Evolutionary conservation across 2,113 vertebrate genomes (phyloP).

Genomic region (Mohoua ochrocephala): DNA sequence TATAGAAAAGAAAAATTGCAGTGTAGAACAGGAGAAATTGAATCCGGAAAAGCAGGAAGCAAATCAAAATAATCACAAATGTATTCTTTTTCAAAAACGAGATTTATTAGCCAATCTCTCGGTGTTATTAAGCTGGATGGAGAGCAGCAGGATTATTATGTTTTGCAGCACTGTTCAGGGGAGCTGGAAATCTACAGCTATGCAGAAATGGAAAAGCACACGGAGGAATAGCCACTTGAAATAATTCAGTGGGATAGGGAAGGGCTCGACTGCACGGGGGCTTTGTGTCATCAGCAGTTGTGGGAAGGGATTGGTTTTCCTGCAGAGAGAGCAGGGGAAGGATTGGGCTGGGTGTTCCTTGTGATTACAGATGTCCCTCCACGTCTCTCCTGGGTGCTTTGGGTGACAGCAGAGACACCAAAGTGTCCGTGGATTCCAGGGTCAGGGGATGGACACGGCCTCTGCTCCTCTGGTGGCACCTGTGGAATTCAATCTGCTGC

Average conservation of each 20-base stretch:
- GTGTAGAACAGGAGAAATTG: neutral
- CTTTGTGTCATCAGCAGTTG: neutral
- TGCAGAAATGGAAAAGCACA: slow-evolving; percentile 1
- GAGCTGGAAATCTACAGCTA: slow-evolving; percentile 23
- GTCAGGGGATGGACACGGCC: fast-evolving
- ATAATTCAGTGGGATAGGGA: neutral
- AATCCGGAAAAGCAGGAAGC: neutral
- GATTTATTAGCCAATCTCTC: slow-evolving; percentile 40
- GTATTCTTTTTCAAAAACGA: neutral
- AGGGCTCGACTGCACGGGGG: neutral
- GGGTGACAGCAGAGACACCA: neutral
- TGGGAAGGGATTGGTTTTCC: neutral
- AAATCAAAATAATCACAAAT: slow-evolving; percentile 16
- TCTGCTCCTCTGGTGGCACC: neutral
- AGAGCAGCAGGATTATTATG: neutral
- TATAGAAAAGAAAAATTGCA: neutral
- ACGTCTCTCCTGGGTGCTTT: neutral
- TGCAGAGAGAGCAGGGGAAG: neutral
- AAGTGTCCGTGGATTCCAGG: neutral
- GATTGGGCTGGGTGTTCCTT: neutral
- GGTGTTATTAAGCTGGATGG: neutral
- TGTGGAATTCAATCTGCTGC: neutral
- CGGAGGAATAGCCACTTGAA: neutral
- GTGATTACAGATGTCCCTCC: neutral
- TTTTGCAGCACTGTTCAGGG: neutral